These are phyloP conservation scores for Rhinogobius similis DNA, from an alignment of 2,113 vertebrate genomes.

Conservation along the genomic window DNA sequence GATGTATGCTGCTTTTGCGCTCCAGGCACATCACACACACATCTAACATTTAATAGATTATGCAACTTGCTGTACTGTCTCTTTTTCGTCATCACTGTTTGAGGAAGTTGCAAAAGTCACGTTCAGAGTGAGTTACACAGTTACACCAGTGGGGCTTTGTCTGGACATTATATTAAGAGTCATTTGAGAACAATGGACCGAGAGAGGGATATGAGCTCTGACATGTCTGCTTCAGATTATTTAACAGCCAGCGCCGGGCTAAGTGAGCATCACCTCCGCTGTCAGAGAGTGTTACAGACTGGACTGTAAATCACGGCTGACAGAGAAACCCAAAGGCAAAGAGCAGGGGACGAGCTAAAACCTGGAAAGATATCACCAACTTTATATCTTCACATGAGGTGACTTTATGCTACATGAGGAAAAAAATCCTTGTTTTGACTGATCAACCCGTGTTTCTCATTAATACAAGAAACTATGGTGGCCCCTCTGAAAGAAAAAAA, in stretches of 20 bases:
- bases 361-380: too few relatives aligned
- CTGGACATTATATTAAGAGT: neutral
- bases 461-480: too few relatives aligned
- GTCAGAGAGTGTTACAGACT: neutral
- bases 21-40: too few relatives aligned
- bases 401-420: too few relatives aligned
- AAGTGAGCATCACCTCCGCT: neutral
- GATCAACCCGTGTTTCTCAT: too few relatives aligned
- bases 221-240: conserved; percentile 26
- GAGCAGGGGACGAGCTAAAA: neutral
- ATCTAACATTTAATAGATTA: neutral
- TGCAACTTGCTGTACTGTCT: conserved; percentile 29
- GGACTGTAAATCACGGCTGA: neutral
- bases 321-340: neutral
- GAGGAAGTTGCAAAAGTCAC: conserved; percentile 32
- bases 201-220: neutral
- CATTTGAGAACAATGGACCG: neutral
- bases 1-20: too few relatives aligned
- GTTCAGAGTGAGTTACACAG: neutral
- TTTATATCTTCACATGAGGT: too few relatives aligned
- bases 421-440: too few relatives aligned
- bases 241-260: neutral
- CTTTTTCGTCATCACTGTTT: neutral
- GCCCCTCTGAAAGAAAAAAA: too few relatives aligned
- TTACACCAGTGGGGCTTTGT: neutral